phyloP scores from a whole-genome alignment of 2,888 invertebrate species.

The Amorpha juglandis region DNA sequence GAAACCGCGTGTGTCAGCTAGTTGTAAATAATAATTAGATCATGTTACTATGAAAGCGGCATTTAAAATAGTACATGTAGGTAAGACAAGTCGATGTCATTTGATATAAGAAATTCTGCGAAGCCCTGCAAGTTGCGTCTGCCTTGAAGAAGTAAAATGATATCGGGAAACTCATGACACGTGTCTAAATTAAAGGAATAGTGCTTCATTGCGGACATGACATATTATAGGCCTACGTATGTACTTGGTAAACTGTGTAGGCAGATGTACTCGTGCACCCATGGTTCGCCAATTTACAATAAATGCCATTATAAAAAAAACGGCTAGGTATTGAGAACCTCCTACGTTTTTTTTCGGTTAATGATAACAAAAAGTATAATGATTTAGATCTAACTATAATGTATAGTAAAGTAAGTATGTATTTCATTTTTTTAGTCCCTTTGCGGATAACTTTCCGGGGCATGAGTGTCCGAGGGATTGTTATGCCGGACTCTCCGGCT shows the following conservation, averaged over 20 bases:
- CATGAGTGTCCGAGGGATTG: too few relatives aligned
- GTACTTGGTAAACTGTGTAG: neutral
- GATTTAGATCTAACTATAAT: too few relatives aligned
- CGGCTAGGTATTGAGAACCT: too few relatives aligned
- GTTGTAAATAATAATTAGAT: neutral
- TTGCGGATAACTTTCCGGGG: too few relatives aligned
- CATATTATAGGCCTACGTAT: neutral
- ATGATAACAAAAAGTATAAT: too few relatives aligned
- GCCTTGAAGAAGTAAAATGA: constrained; percentile 37
- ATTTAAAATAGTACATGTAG: neutral
- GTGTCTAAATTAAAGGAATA: neutral
- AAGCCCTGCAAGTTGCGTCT: constrained; percentile 35
- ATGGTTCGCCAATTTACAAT: neutral
- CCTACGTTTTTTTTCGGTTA: too few relatives aligned
- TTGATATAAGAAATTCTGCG: constrained; percentile 37
- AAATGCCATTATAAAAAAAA: too few relatives aligned
- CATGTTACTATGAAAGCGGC: neutral
- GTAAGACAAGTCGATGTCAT: constrained; percentile 27
- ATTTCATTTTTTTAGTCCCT: too few relatives aligned
- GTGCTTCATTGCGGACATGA: neutral
- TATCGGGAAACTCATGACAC: constrained; percentile 27
- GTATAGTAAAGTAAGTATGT: too few relatives aligned
- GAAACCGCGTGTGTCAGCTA: too few relatives aligned
- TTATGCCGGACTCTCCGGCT: too few relatives aligned
- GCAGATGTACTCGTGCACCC: neutral